A percentile compares a stretch with the other conserved stretches of the same genome.
phyloP scores from a whole-genome alignment of 2,888 invertebrate species.

The Aelia acuminata region DNA sequence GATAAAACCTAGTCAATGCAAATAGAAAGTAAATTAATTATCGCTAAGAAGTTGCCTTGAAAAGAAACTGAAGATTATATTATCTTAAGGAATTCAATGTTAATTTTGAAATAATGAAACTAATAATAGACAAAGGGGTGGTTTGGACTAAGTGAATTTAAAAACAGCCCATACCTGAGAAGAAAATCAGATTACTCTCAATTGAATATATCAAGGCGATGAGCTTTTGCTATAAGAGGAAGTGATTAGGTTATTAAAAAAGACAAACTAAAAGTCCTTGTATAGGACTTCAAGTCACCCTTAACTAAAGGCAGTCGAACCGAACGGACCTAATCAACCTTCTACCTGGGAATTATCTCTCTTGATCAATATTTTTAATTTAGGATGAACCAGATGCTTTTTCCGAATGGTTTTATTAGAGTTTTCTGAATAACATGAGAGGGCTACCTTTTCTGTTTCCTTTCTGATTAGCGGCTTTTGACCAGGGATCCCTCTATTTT shows the following conservation, averaged over 20 bases:
- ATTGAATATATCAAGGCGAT: background rate
- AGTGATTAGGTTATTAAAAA: background rate
- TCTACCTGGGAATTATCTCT: background rate
- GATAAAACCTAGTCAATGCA: no score
- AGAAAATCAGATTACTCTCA: background rate
- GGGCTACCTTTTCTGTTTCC: background rate
- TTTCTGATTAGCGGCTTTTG: background rate
- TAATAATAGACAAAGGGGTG: background rate
- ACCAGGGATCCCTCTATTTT: background rate
- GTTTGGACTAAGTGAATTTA: background rate
- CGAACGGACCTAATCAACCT: background rate
- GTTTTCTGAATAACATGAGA: background rate
- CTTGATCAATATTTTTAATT: constrained; percentile 34
- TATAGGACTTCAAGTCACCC: background rate
- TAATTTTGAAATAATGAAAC: background rate
- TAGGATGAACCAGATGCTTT: background rate
- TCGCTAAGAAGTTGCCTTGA: no score
- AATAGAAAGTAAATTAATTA: no score
- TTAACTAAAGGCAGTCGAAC: background rate
- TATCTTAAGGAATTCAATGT: no score
- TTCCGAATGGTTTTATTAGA: background rate
- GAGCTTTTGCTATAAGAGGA: background rate
- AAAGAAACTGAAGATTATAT: no score
- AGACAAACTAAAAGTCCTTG: background rate
- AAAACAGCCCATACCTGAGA: background rate